These are phyloP conservation scores for Anas platyrhynchos DNA, from an alignment of 2,113 vertebrate species.

Conservation along the genomic window DNA sequence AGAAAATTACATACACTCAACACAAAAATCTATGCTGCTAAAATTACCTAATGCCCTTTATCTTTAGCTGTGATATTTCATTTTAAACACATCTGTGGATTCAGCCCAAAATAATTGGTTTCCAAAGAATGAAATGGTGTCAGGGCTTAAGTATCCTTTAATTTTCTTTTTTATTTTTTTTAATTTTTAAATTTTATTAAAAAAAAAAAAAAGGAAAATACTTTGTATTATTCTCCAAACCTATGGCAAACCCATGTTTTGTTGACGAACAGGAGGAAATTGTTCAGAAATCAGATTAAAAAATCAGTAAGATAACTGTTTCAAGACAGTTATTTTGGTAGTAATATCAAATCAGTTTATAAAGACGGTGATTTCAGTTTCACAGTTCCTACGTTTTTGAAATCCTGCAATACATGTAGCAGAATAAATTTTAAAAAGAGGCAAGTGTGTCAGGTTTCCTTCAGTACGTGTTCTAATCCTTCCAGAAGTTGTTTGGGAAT, in stretches of 20 bases:
- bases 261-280: not conserved
- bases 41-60: not conserved
- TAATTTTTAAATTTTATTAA: too few species aligned
- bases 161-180: not conserved
- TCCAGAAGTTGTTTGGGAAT: not conserved
- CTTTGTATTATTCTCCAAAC: not conserved
- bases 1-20: not conserved
- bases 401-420: not conserved
- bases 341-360: not conserved
- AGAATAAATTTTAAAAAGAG: not conserved
- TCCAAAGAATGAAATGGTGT: not conserved
- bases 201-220: not conserved
- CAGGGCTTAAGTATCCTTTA: not conserved
- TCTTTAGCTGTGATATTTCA: not conserved
- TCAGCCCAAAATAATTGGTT: not conserved
- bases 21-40: not conserved
- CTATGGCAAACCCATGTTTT: not conserved
- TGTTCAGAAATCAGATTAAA: not conserved
- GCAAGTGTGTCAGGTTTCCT: not conserved
- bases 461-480: not conserved
- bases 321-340: not conserved
- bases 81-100: not conserved
- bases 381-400: not conserved
- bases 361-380: not conserved
- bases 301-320: not conserved